These are phyloP conservation scores for Drosophila virilis DNA, from an alignment of 1,140 invertebrate species.

Conservation along the genomic window DNA sequence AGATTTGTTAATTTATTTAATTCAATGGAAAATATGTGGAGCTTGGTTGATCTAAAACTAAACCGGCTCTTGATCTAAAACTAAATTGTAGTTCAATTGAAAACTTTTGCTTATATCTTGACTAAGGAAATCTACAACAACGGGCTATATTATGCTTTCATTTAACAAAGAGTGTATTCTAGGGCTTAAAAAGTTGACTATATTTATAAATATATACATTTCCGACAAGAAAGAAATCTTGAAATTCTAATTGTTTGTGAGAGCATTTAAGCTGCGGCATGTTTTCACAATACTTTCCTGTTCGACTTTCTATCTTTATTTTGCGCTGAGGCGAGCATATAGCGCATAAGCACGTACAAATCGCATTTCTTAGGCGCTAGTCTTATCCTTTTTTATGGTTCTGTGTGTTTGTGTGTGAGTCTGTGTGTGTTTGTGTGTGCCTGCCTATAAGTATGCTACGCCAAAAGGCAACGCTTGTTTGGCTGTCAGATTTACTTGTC, in stretches of 20 bases:
- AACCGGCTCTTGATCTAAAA: too few species aligned
- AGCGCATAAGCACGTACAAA: slow-evolving; percentile 82
- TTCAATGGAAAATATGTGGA: too few species aligned
- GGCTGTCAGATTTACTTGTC: slow-evolving; percentile 81
- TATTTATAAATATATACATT: too few species aligned
- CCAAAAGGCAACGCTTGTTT: slow-evolving; percentile 64
- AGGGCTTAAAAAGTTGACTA: too few species aligned
- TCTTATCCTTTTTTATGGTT: slow-evolving; percentile 36
- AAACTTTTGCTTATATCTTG: too few species aligned
- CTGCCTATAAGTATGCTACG: slow-evolving; percentile 59
- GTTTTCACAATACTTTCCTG: too few species aligned
- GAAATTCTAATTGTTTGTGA: background rate
- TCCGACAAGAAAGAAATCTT: background rate
- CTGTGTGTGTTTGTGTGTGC: slow-evolving; percentile 1
- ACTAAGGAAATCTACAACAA: too few species aligned
- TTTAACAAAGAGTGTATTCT: too few species aligned
- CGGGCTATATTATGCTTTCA: too few species aligned
- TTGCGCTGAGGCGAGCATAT: slow-evolving; percentile 73
- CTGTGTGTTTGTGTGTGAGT: slow-evolving; percentile 11
- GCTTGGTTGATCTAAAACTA: too few species aligned
- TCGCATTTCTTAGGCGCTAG: slow-evolving; percentile 77
- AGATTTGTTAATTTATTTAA: too few species aligned
- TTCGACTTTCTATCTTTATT: background rate
- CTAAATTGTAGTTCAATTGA: too few species aligned
- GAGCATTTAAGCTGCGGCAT: background rate